Conservation (phyloP, 2,113 vertebrate genomes). For the Martes martes region DNA sequence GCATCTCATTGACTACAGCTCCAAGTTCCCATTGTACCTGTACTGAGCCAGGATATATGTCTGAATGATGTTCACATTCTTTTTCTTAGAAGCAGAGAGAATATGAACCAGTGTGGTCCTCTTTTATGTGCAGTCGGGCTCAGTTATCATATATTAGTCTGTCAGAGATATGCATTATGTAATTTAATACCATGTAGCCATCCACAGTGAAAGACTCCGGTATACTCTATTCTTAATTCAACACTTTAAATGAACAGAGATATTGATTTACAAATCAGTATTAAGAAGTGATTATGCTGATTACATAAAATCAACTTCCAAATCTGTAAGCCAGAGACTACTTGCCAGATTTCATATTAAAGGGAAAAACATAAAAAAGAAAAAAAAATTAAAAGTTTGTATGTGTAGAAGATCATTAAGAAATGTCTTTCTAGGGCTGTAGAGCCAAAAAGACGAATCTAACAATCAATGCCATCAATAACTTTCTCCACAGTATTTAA, state of each 20-base stretch:
- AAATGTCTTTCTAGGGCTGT: background rate
- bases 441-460: conserved; percentile 40
- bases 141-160: background rate
- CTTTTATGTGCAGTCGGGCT: background rate
- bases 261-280: background rate
- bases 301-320: background rate
- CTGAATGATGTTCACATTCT: background rate
- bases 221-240: background rate
- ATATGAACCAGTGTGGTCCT: background rate
- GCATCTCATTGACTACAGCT: background rate
- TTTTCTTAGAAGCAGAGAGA: background rate
- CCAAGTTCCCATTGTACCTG: background rate
- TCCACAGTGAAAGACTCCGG: background rate
- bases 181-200: background rate
- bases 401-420: background rate
- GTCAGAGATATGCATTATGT: background rate
- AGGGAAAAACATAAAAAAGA: background rate
- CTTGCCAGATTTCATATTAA: background rate
- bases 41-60: background rate
- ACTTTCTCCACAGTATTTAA: conserved; percentile 30
- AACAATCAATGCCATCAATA: conserved; percentile 26
- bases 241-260: background rate
- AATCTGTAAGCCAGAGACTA: background rate
- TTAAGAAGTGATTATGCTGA: background rate
- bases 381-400: background rate